A percentile compares a stretch with the other conserved stretches of the same genome.
phyloP scores from a whole-genome alignment of 2,797 vertebrate genomes.

The Gorsachius magnificus region DNA sequence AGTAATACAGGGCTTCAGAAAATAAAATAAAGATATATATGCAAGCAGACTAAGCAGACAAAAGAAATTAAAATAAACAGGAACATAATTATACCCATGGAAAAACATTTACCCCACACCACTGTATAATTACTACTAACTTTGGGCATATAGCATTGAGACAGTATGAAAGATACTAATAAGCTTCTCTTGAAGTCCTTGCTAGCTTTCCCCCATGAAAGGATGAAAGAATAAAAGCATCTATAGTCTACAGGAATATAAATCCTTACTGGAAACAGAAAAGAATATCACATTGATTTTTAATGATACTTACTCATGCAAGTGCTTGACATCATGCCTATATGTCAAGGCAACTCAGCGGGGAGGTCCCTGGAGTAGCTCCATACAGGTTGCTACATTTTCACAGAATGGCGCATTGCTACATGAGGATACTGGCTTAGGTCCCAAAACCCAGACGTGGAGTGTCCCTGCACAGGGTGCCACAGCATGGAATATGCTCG shows the following conservation, averaged over 20 bases:
- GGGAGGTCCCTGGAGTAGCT: not conserved
- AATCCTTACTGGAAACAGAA: not conserved
- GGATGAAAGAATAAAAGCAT: not conserved
- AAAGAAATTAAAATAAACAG: not conserved
- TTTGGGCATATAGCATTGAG: not conserved
- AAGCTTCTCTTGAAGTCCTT: not conserved
- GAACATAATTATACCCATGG: not conserved
- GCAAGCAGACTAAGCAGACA: not conserved
- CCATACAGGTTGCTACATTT: not conserved
- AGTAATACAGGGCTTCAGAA: not conserved
- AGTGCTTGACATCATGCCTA: not conserved
- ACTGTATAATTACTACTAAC: not conserved
- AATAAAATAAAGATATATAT: not conserved
- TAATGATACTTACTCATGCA: not conserved
- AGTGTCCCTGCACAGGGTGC: not conserved
- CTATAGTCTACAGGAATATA: not conserved
- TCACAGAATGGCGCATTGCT: not conserved
- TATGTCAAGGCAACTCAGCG: not conserved
- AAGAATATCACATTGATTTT: not conserved
- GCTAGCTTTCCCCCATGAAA: not conserved
- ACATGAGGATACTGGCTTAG: not conserved
- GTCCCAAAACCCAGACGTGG: not conserved
- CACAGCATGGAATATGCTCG: not conserved
- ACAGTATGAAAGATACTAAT: not conserved
- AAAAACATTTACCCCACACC: not conserved